Evolutionary conservation across 2,113 vertebrate species (phyloP).

Genomic region (Rhodinocichla rosea): DNA sequence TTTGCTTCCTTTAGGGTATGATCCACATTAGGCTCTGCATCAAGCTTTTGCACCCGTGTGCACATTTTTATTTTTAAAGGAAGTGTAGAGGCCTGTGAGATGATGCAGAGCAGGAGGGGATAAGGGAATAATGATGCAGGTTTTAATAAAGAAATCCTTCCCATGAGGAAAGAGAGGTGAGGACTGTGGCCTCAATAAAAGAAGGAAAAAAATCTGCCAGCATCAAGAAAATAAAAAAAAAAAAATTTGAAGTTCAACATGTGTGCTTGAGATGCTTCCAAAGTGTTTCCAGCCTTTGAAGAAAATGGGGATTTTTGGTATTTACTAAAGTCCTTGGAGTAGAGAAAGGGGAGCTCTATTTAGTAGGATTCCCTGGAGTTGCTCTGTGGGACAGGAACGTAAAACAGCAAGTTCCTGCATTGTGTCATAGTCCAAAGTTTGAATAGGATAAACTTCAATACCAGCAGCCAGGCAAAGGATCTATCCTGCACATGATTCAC

Average conservation of each 20-base stretch:
- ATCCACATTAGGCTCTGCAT: not conserved
- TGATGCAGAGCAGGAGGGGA: not conserved
- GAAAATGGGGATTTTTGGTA: not conserved
- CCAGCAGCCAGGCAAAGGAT: not conserved
- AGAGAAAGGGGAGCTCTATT: not conserved
- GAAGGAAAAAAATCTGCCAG: not conserved
- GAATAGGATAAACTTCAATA: not conserved
- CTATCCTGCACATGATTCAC: not conserved
- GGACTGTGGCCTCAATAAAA: constrained; percentile 10
- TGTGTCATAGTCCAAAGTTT: not conserved
- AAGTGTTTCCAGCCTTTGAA: not conserved
- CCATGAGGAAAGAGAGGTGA: not conserved
- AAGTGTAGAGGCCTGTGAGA: not conserved
- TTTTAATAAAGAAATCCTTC: constrained; percentile 46
- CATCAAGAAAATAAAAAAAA: not conserved
- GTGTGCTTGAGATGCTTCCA: not conserved
- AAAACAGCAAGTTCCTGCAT: not conserved
- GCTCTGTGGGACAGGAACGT: not conserved
- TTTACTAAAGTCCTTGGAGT: not conserved
- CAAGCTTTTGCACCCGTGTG: not conserved
- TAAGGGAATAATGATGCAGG: not conserved
- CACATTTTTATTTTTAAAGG: not conserved
- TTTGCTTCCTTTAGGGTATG: not conserved
- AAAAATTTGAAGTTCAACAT: not conserved
- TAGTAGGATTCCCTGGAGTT: not conserved